Percentiles rank a stretch among this genome's conserved stretches.
Conservation (phyloP, 2,797 vertebrate species). For the Pseudochromis fuscus region DNA sequence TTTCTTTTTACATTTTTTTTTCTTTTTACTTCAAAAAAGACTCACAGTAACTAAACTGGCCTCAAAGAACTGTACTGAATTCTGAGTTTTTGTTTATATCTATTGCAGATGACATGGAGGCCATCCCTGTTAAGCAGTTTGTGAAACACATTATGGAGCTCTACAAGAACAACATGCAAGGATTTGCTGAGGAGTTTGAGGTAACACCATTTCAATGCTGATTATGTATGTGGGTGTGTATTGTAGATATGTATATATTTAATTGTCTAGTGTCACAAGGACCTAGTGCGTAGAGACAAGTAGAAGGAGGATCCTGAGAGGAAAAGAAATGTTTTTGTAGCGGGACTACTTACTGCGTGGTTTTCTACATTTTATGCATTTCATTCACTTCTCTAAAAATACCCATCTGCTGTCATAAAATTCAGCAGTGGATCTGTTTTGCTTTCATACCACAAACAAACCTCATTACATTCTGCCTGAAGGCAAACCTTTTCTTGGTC, state of each 20-base stretch:
- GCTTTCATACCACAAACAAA: neutral
- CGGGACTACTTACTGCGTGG: neutral
- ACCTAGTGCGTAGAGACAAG: no score
- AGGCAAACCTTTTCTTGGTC: no score
- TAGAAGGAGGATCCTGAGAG: no score
- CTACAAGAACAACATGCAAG: conserved; percentile 96
- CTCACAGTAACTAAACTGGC: no score
- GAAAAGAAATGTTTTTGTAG: no score
- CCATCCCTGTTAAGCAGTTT: conserved; percentile 96
- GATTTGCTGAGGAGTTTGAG: conserved; percentile 98
- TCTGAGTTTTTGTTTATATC: conserved; percentile 34
- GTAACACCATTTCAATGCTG: conserved; percentile 64
- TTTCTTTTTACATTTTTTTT: no score
- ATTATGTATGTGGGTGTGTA: neutral
- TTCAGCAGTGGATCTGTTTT: neutral
- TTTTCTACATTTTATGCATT: neutral
- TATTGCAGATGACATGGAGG: conserved; percentile 96
- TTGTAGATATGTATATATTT: no score
- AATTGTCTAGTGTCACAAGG: no score
- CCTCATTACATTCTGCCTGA: no score
- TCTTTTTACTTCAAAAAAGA: neutral
- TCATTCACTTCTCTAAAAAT: no score
- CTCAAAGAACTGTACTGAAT: neutral
- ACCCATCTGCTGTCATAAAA: no score
- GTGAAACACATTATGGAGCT: conserved; percentile 96